These are phyloP conservation scores for Notospermus geniculatus DNA, from an alignment of 1,140 invertebrate species.

Conservation along the genomic window DNA sequence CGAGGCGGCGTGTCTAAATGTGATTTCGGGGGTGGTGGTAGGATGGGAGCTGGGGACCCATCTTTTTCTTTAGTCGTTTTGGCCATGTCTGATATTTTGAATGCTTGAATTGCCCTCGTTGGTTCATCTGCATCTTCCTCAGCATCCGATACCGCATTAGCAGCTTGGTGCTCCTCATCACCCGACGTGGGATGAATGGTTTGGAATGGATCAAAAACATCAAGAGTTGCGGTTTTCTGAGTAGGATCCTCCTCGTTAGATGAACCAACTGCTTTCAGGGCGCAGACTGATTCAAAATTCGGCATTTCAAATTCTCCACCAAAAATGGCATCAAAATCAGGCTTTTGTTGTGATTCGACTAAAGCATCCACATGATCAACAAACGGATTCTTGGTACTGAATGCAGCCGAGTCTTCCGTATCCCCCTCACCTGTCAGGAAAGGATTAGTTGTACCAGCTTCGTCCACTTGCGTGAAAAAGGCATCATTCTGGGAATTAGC, in stretches of 20 bases:
- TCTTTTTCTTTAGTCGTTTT: slow-evolving; percentile 14
- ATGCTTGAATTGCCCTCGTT: slow-evolving; percentile 29
- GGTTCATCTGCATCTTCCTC: slow-evolving; percentile 30
- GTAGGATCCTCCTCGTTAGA: background rate
- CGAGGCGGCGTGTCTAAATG: slow-evolving; percentile 61
- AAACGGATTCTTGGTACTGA: slow-evolving; percentile 28
- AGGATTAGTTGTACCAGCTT: slow-evolving; percentile 21
- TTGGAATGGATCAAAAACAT: slow-evolving; percentile 29
- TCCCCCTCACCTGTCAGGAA: slow-evolving; percentile 19
- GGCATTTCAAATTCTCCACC: no score
- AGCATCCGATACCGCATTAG: slow-evolving; percentile 21
- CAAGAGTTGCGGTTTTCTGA: background rate
- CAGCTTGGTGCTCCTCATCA: slow-evolving; percentile 10
- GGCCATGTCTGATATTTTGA: slow-evolving; percentile 36
- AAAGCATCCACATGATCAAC: slow-evolving; percentile 8
- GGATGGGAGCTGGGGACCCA: slow-evolving; percentile 20
- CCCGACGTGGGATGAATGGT: slow-evolving; percentile 24
- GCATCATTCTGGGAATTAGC: background rate
- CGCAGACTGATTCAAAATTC: no score
- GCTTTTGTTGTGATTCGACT: slow-evolving; percentile 3
- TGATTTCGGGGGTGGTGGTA: slow-evolving; percentile 45
- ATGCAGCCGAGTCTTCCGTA: background rate
- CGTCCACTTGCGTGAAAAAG: slow-evolving; percentile 8
- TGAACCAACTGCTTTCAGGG: no score
- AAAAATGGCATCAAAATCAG: background rate